phyloP scores from a whole-genome alignment of 64 coral and sea anemone genomes.

The Acropora yongei region DNA sequence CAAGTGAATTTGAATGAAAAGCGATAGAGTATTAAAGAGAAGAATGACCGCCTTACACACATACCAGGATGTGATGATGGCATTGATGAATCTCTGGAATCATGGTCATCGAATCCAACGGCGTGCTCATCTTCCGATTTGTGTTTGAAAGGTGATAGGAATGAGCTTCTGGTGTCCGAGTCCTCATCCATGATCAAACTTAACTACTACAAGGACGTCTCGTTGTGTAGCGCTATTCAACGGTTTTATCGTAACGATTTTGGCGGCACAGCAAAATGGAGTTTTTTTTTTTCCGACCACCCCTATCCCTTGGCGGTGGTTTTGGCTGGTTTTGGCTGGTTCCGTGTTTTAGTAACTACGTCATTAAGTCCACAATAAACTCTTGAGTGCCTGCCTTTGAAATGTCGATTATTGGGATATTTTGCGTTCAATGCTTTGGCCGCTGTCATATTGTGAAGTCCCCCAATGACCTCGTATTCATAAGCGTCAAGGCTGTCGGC shows the following conservation, averaged over 20 bases:
- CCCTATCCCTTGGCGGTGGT: background rate
- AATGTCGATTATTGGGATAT: background rate
- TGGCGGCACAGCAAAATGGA: background rate
- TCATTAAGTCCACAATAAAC: conserved; percentile 25
- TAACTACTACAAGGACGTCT: background rate
- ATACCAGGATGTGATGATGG: background rate
- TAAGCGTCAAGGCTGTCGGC: conserved; percentile 4
- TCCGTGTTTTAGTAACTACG: too few species aligned
- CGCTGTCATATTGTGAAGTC: conserved; percentile 12
- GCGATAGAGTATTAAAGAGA: background rate
- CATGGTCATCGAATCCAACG: background rate
- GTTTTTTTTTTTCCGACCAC: background rate
- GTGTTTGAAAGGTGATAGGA: background rate
- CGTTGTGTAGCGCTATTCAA: background rate
- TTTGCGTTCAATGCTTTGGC: conserved; percentile 15
- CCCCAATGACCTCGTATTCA: conserved; percentile 30
- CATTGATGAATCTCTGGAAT: background rate
- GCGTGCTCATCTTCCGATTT: background rate
- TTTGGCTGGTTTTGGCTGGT: too few species aligned
- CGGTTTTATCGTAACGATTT: background rate
- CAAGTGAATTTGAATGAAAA: too few species aligned
- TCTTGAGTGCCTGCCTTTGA: conserved; percentile 5
- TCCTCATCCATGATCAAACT: background rate
- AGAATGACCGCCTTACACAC: background rate
- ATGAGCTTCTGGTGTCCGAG: background rate